Base-by-base conservation (phyloP, 1,140 invertebrate species). In the Drosophila erecta region DNA sequence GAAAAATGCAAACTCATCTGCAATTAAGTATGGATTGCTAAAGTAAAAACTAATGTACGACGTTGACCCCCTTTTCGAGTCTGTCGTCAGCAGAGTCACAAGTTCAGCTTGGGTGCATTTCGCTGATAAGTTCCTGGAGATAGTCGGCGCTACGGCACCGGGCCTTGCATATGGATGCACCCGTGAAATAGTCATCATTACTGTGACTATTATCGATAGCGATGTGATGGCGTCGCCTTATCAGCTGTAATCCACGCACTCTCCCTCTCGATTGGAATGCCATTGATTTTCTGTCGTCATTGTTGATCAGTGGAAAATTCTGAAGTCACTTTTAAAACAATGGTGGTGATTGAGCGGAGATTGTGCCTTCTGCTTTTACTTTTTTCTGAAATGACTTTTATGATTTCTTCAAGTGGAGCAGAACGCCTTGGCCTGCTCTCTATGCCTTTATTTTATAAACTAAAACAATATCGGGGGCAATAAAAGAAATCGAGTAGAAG, bases 301-400 rank as follows among this genome's bases (percentile, higher is more conserved):
- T 60, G 50, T 58, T 56, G 46, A 75, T 57, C 59, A 83, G 33
- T 79, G 79, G 79, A 83, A 83, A 83, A 79, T 62, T 83, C 69
- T 84, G 4, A 55, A 51, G 30, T 27, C 46, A 33, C 14, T 50
- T 44, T 8, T 14, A 38, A 40, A 64, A 56, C 8, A 7, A 53
- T 37, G 30, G 27, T 49, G 33, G 30, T 40, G 41, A 44, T n/a
- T 60, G 43, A 33, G 30, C 37, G 30, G 46, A 33, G 27, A 50
- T 33, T 33, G n/a, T 24, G 24, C 22, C 24, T 30, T 44, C 20
- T 62, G 58, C 65, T 35, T 12, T n/a, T n/a, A n/a, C n/a, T n/a
- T n/a, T n/a, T n/a, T n/a, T n/a, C n/a, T n/a, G n/a, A n/a, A n/a
- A n/a, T n/a, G n/a, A n/a, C n/a, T n/a, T n/a, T n/a, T n/a, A n/a